phyloP scores from a whole-genome alignment of 37 sponge, comb jelly and placozoan species.

The Halichondria panicea region DNA sequence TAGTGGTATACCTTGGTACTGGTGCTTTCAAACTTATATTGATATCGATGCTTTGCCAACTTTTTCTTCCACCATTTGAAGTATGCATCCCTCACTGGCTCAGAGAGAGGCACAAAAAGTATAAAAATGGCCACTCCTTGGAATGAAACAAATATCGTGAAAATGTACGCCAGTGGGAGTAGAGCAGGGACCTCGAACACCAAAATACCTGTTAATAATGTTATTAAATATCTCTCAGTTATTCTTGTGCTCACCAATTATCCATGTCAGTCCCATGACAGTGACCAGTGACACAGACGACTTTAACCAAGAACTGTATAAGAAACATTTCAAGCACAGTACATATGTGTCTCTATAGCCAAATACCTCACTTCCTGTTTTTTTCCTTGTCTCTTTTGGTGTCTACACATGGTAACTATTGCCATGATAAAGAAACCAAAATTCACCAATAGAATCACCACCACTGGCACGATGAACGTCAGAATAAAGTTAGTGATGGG shows the following conservation, averaged over 20 bases:
- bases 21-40: too few species aligned
- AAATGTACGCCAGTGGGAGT: slow-evolving; percentile 33
- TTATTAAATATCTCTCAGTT: too few species aligned
- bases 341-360: neutral
- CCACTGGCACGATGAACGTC: slow-evolving; percentile 62
- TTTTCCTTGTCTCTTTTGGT: slow-evolving; percentile 11
- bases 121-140: slow-evolving; percentile 49
- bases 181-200: slow-evolving; percentile 17
- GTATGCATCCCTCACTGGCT: slow-evolving; percentile 37
- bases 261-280: slow-evolving; percentile 65
- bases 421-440: slow-evolving; percentile 62
- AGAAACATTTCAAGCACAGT: neutral
- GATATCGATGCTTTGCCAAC: too few species aligned
- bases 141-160: slow-evolving; percentile 44
- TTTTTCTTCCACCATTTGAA: slow-evolving; percentile 47
- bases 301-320: slow-evolving; percentile 54
- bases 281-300: slow-evolving; percentile 36
- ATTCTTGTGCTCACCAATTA: too few species aligned
- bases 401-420: slow-evolving; percentile 38
- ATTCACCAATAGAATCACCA: slow-evolving; percentile 53
- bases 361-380: neutral
- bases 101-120: slow-evolving; percentile 38
- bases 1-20: too few species aligned
- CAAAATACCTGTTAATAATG: too few species aligned
- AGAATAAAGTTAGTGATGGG: slow-evolving; percentile 39